Evolutionary conservation across 2,888 invertebrate species (phyloP), one percentile per base, ranked within the genome.

Genomic region (Macaria liturata): DNA sequence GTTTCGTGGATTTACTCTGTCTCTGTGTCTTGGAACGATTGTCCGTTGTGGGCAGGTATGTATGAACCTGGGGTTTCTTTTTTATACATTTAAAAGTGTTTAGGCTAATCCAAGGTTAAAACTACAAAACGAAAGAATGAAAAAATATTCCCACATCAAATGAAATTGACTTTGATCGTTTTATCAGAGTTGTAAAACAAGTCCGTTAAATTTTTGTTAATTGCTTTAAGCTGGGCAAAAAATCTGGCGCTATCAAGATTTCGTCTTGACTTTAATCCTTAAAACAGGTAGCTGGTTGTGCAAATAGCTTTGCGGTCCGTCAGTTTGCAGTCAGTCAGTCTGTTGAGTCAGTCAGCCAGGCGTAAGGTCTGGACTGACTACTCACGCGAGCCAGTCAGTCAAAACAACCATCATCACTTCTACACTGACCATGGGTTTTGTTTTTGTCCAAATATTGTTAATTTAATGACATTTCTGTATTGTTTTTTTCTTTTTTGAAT

Each of bases 361-460:
- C 34, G 7, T 37, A 57, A 59, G 42, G 58, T 48, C 43, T 50
- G 4, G 52, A 20, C 34, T 61, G 67, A 67, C 69, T 63, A 62
- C 75, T 78, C 83, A 81, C 83, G 82, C 82, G 81, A 86, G 80
- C 83, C 90, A 81, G 78, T 77, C 71, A 84, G 89, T 91, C 89
- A 89, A 78, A 90, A 91, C 89, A 91, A 86, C 87, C 88, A 83
- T 91, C 89, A 80, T 88, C 89, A 88, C 87, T 79, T 76, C 71
- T 65, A 74, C 75, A 72, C 78, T 72, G 75, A 40, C 46, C 31
- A 46, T 5, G 9, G 4, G 4, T 8, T 42, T 42, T 40, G 8
- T 40, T 6, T 40, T 40, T 31, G 7, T 9, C 56, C 75, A 78
- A 78, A 69, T 37, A 3, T 20, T 20, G 20, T 20, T 2, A 20